Base-by-base conservation (phyloP, 2,113 vertebrate genomes). In the Todiramphus saurophagus region DNA sequence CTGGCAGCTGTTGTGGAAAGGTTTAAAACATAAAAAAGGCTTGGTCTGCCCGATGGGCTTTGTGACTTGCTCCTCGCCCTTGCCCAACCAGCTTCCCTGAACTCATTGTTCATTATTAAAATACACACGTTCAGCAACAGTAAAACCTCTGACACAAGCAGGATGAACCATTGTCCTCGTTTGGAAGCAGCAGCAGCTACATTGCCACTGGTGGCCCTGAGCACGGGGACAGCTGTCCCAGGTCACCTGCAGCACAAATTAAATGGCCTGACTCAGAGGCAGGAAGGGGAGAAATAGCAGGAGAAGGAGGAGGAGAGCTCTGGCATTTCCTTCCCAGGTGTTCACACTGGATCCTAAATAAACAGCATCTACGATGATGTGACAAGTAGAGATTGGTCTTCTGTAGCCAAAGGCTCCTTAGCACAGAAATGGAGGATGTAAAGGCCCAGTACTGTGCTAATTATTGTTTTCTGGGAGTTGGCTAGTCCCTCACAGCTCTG, bases 1-100 rank as follows among this genome's bases (percentile, higher is more conserved):
- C 90, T 87, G 89, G 86, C 93, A 92, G 83, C 86, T 93, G 80
- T 77, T 64, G 35, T 84, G 90, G 80, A 89, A 95, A 79, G 87
- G 67, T 91, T 93, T 85, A 27, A 87, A 92, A 77, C 44, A 35
- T 31, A 28, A 67, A 85, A 86, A 83, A 95, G 60, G 31, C 14
- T 86, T 10, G 11, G 43, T 43, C 39, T 30, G 72, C 51, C 30
- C 1, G 0, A 0, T 31, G 35, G 44, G 46, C 28, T 35, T 70
- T 0, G 4, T 62, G 76, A 41, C 9, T 51, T 88, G 70, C n/a
- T 93, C 64, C 56, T 64, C 83, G 51, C 21, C 56, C 44, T 89
- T 81, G 66, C 53, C 66, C 69, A 59, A 11, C 13, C 64, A 30
- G 39, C 68, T 80, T 93, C 51, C 68, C 60, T 60, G 51, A 53